Percentiles rank a stretch among this genome's conserved stretches.
These are phyloP conservation scores for Clarias fuscus DNA, from an alignment of 2,797 vertebrate genomes.

Conservation along the genomic window DNA sequence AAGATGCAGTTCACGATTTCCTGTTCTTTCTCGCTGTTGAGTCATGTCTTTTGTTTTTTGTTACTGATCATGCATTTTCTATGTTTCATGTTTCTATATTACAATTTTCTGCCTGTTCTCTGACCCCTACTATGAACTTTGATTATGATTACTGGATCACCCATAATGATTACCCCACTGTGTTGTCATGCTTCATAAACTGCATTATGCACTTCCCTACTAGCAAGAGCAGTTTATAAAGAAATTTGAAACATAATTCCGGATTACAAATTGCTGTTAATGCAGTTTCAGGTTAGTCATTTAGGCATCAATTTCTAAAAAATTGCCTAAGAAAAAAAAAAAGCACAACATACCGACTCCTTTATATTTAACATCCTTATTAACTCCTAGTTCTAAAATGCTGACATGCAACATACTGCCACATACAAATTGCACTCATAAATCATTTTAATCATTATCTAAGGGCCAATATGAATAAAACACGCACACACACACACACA, in stretches of 20 bases:
- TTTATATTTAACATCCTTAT: conserved; percentile 39
- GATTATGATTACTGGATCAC: neutral
- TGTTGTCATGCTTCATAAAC: neutral
- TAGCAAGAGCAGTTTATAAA: neutral
- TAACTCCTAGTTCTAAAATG: neutral
- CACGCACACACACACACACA: no score
- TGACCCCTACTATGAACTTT: neutral
- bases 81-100: neutral
- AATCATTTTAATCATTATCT: conserved; percentile 14
- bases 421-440: neutral
- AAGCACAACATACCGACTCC: conserved; percentile 14
- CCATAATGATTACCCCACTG: neutral
- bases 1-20: neutral
- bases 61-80: neutral
- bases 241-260: neutral
- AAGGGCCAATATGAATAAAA: neutral
- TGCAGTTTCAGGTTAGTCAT: neutral
- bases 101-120: neutral
- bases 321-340: conserved; percentile 25
- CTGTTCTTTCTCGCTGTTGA: neutral
- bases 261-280: neutral
- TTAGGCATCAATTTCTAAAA: neutral
- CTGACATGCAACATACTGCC: conserved; percentile 5
- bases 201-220: no score
- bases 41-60: neutral